Percentiles rank a stretch among this genome's conserved stretches.
Conservation (phyloP, 2,113 vertebrate genomes). For the Paracanthobrama guichenoti region DNA sequence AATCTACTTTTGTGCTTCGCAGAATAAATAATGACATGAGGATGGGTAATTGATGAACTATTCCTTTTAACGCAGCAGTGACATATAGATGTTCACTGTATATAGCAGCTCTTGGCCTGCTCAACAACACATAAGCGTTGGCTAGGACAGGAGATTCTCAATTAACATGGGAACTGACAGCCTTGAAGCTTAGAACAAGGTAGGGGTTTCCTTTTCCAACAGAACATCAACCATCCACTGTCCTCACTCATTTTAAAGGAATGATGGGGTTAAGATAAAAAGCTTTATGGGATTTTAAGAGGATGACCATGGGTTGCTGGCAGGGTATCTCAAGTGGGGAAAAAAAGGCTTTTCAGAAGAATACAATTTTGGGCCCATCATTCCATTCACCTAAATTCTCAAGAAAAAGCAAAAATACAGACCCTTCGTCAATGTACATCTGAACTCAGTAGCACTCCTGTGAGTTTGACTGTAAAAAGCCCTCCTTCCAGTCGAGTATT, state of each 20-base stretch:
- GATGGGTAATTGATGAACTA: background rate
- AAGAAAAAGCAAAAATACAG: background rate
- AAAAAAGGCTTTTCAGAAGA: background rate
- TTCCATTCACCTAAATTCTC: background rate
- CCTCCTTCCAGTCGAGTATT: background rate
- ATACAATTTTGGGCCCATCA: background rate
- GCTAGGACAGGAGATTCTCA: background rate
- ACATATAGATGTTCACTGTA: background rate
- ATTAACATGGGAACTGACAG: background rate
- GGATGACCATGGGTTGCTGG: background rate
- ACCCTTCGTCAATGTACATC: background rate
- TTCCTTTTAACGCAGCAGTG: background rate
- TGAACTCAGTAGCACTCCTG: background rate
- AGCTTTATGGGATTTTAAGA: background rate
- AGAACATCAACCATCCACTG: background rate
- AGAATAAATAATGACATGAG: background rate
- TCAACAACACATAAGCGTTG: background rate
- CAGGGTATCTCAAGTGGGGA: background rate
- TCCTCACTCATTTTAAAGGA: background rate
- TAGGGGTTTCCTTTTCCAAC: background rate
- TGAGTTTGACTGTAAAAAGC: conserved; percentile 1
- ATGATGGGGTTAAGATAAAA: background rate
- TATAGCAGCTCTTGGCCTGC: background rate
- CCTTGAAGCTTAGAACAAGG: background rate
- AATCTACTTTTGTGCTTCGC: background rate